A percentile compares a stretch with the other conserved stretches of the same genome.
phyloP scores from a whole-genome alignment of 2,888 invertebrate species.

The Calameuta pallipes region DNA sequence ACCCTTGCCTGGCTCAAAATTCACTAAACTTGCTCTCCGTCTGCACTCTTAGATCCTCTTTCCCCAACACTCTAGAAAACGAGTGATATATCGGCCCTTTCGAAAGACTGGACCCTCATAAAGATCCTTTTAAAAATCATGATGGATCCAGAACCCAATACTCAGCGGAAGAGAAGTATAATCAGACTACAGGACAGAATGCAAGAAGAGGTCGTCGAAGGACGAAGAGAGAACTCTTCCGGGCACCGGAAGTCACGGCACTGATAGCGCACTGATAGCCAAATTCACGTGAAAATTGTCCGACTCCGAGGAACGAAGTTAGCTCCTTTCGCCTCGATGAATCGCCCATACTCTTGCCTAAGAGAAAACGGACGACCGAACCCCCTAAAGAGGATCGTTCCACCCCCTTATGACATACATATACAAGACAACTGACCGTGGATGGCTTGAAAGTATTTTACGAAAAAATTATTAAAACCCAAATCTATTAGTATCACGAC shows the following conservation, averaged over 20 bases:
- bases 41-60: background rate
- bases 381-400: background rate
- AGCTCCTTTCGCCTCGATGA: background rate
- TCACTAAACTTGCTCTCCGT: background rate
- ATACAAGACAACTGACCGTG: background rate
- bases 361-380: background rate
- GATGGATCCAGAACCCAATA: background rate
- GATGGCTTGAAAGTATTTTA: background rate
- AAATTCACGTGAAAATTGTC: background rate
- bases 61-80: slow-evolving; percentile 25
- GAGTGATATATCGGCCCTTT: slow-evolving; percentile 51
- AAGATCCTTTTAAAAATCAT: background rate
- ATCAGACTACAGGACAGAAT: background rate
- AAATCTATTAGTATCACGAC: too few relatives aligned
- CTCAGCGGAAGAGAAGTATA: background rate
- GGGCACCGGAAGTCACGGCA: background rate
- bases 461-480: too few relatives aligned
- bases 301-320: background rate
- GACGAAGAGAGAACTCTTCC: background rate
- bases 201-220: background rate
- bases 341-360: background rate
- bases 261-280: background rate
- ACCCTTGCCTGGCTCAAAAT: slow-evolving; percentile 3
- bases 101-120: slow-evolving; percentile 8
- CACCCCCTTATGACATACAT: too few relatives aligned